Percentiles rank a stretch among this genome's conserved stretches.
phyloP scores from a whole-genome alignment of 2,888 invertebrate species.

The Cremastinae sp. region DNA sequence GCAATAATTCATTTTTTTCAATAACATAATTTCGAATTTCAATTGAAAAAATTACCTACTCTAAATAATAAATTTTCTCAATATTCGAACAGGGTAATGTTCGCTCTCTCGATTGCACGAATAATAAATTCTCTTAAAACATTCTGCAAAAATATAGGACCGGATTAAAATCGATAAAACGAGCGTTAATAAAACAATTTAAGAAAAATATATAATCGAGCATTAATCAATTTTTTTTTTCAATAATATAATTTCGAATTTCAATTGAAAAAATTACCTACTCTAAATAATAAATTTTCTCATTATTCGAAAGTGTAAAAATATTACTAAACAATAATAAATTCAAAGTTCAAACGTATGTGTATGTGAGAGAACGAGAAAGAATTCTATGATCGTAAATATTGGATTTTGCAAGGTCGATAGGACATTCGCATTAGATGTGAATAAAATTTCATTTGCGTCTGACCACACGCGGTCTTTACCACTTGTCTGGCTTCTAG shows the following conservation, averaged over 20 bases:
- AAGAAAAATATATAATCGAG: too few species aligned
- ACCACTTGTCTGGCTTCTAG: constrained; percentile 31
- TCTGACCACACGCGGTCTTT: constrained; percentile 41
- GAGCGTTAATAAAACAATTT: too few species aligned
- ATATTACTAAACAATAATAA: not conserved
- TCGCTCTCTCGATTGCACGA: not conserved
- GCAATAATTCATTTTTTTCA: too few species aligned
- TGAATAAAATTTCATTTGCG: not conserved
- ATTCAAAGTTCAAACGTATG: not conserved
- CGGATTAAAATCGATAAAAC: too few species aligned
- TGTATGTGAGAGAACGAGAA: not conserved
- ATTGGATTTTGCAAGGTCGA: not conserved
- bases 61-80: too few species aligned
- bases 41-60: not conserved
- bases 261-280: not conserved
- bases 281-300: too few species aligned
- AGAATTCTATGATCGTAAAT: too few species aligned
- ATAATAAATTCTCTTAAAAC: constrained; percentile 6
- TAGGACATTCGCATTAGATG: not conserved
- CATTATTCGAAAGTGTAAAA: too few species aligned
- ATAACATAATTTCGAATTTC: too few species aligned
- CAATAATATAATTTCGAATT: too few species aligned
- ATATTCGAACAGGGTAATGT: constrained; percentile 4
- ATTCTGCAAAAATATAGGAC: not conserved
- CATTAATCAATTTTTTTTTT: too few species aligned